phyloP scores from a whole-genome alignment of 2,888 invertebrate genomes.

The Rhogogaster chlorosoma region DNA sequence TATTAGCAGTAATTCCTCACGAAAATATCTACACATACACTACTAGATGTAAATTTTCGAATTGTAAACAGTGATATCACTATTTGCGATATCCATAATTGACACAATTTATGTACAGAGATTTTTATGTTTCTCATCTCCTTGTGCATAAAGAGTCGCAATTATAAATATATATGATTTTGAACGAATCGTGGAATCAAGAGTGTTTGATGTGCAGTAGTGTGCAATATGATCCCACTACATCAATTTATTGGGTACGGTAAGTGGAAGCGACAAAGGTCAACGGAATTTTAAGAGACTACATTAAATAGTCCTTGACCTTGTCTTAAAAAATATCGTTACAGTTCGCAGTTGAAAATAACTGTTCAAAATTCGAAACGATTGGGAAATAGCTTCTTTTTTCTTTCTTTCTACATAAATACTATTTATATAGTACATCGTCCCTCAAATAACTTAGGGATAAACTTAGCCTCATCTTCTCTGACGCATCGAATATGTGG shows the following conservation, averaged over 20 bases:
- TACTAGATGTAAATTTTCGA: background rate
- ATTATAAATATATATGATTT: background rate
- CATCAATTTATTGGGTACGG: constrained; percentile 1
- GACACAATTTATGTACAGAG: background rate
- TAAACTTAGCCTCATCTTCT: background rate
- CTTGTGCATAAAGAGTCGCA: background rate
- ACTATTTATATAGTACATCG: background rate
- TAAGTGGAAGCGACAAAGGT: background rate
- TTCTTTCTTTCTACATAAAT: background rate
- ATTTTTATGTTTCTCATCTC: background rate
- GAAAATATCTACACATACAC: background rate
- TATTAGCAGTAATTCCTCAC: background rate
- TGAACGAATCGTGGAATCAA: background rate
- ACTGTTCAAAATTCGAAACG: background rate
- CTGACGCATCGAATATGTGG: background rate
- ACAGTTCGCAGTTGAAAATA: background rate
- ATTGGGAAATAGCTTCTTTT: background rate
- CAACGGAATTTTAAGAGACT: background rate
- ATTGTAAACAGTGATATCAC: background rate
- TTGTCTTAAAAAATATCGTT: background rate
- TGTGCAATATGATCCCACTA: background rate
- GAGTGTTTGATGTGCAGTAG: background rate
- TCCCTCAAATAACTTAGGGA: background rate
- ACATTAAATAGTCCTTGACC: background rate
- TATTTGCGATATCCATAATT: background rate